These are phyloP conservation scores for Mustela lutreola DNA, from an alignment of 2,113 vertebrate genomes.

Conservation along the genomic window DNA sequence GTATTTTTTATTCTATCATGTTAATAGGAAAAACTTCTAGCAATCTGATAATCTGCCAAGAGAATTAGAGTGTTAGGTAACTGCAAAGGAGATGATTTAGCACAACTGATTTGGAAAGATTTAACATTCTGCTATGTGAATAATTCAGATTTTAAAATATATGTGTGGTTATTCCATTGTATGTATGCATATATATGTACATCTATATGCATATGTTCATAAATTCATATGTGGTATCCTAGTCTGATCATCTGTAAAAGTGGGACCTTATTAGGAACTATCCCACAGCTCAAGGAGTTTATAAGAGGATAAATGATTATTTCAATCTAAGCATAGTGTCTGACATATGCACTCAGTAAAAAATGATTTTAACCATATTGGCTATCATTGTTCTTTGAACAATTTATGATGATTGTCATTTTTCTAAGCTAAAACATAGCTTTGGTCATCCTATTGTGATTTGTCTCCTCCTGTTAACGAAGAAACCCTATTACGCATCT, in stretches of 20 bases:
- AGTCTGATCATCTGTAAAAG: neutral
- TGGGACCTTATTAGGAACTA: neutral
- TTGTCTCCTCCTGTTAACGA: neutral
- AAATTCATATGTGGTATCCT: neutral
- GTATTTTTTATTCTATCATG: neutral
- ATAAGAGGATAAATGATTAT: neutral
- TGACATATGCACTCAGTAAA: neutral
- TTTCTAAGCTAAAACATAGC: neutral
- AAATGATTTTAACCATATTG: slow-evolving; percentile 4
- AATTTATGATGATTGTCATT: neutral
- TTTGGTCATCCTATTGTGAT: neutral
- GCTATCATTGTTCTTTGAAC: neutral
- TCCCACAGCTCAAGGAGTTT: neutral
- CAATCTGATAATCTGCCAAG: neutral
- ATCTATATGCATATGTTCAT: neutral
- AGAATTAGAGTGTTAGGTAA: neutral
- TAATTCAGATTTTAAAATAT: slow-evolving; percentile 40
- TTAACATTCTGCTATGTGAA: neutral
- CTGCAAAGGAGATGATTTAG: neutral
- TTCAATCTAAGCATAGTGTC: neutral
- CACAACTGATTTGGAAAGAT: neutral
- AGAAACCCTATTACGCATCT: neutral
- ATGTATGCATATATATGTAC: neutral
- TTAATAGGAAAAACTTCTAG: neutral
- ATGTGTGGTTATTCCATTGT: neutral